These are phyloP conservation scores for Actenoides lindsayi DNA, from an alignment of 2,113 vertebrate genomes.

Conservation along the genomic window DNA sequence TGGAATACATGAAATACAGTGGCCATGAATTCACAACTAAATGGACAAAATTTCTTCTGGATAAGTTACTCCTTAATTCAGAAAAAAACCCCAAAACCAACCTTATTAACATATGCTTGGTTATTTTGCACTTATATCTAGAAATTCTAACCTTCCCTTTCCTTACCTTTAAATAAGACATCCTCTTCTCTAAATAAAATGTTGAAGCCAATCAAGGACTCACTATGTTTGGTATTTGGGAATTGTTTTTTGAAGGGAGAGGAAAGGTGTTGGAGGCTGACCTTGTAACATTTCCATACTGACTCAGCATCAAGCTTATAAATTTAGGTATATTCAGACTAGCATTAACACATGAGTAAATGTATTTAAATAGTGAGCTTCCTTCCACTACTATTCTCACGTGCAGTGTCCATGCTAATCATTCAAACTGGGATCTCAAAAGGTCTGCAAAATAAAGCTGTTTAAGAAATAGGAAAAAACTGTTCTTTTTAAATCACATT, in stretches of 20 bases:
- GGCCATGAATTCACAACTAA: not conserved
- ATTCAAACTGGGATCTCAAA: not conserved
- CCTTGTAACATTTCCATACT: not conserved
- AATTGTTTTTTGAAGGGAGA: not conserved
- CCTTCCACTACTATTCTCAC: not conserved
- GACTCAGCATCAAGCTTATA: not conserved
- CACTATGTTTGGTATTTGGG: not conserved
- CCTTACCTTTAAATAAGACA: not conserved
- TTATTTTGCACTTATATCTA: not conserved
- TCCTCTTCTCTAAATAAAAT: not conserved
- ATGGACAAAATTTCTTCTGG: not conserved
- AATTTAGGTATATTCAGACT: not conserved
- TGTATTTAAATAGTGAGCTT: not conserved
- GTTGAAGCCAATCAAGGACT: not conserved
- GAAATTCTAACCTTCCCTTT: not conserved
- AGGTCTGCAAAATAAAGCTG: not conserved
- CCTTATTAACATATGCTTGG: not conserved
- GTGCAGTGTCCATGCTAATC: not conserved
- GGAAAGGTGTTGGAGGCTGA: not conserved
- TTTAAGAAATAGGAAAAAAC: not conserved
- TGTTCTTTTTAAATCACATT: not conserved
- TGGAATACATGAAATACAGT: not conserved
- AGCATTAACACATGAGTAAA: not conserved
- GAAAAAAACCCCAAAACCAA: not conserved
- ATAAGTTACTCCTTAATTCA: not conserved